A percentile compares a stretch with the other conserved stretches of the same genome.
These are phyloP conservation scores for Anomalospiza imberbis DNA, from an alignment of 2,797 vertebrate species.

Conservation along the genomic window DNA sequence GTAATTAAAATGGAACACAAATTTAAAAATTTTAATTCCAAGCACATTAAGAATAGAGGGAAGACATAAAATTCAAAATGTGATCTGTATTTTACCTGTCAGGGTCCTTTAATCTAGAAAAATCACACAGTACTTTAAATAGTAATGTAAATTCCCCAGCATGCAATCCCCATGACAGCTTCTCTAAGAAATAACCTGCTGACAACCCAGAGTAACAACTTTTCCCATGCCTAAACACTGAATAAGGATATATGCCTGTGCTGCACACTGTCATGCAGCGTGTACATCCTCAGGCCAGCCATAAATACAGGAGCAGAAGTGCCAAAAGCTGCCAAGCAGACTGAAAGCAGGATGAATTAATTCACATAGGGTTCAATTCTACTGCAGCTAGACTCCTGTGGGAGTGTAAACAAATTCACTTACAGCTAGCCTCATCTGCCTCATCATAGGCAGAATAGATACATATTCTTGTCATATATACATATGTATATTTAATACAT, in stretches of 20 bases:
- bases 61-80: background rate
- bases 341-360: conserved; percentile 14
- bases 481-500: background rate
- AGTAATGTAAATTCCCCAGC: background rate
- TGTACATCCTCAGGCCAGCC: conserved; percentile 43
- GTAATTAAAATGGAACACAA: background rate
- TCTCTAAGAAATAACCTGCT: background rate
- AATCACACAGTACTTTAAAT: background rate
- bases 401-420: background rate
- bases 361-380: background rate
- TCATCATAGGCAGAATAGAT: background rate
- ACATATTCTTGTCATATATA: background rate
- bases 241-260: background rate
- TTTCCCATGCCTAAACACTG: background rate
- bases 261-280: background rate
- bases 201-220: conserved; percentile 3
- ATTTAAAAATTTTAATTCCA: background rate
- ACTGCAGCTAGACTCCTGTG: background rate
- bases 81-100: background rate
- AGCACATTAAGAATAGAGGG: background rate
- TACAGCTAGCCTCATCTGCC: background rate
- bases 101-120: background rate
- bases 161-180: background rate
- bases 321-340: background rate
- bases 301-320: background rate